A percentile compares a stretch with the other conserved stretches of the same genome.
phyloP scores from a whole-genome alignment of 2,113 vertebrate species.

The Tychaedon coryphoeus region DNA sequence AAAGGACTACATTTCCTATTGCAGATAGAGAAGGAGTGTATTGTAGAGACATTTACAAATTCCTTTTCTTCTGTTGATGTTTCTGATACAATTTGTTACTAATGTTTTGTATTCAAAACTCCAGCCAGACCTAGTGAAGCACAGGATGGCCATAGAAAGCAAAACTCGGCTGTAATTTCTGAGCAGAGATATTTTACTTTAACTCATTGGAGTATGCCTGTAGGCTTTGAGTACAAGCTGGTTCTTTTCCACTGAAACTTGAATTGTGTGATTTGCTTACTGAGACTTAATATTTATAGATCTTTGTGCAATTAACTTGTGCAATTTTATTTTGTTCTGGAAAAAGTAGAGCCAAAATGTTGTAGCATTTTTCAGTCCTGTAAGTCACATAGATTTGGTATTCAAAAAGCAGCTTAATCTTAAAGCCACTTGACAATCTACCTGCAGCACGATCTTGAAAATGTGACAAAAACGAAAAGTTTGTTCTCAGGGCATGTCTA shows the following conservation, averaged over 20 bases:
- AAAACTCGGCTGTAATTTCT: not conserved
- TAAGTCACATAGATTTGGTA: not conserved
- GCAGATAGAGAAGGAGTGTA: not conserved
- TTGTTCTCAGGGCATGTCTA: not conserved
- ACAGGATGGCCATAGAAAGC: not conserved
- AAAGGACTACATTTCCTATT: not conserved
- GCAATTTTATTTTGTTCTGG: not conserved
- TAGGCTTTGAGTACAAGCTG: not conserved
- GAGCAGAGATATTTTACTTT: not conserved
- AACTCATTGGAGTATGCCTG: not conserved
- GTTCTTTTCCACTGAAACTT: not conserved
- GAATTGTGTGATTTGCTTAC: not conserved
- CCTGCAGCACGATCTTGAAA: not conserved
- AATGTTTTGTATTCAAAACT: not conserved
- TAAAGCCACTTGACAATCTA: not conserved
- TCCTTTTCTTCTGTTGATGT: not conserved
- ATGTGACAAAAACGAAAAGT: not conserved
- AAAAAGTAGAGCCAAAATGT: not conserved
- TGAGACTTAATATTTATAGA: not conserved
- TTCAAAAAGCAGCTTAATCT: slow-evolving; percentile 4
- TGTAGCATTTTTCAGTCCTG: not conserved
- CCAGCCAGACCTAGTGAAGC: not conserved
- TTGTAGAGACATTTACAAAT: not conserved
- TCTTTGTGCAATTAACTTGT: not conserved
- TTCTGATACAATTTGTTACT: not conserved